phyloP scores from a whole-genome alignment of 92 coral and sea anemone genomes.

The Palythoa grandis region DNA sequence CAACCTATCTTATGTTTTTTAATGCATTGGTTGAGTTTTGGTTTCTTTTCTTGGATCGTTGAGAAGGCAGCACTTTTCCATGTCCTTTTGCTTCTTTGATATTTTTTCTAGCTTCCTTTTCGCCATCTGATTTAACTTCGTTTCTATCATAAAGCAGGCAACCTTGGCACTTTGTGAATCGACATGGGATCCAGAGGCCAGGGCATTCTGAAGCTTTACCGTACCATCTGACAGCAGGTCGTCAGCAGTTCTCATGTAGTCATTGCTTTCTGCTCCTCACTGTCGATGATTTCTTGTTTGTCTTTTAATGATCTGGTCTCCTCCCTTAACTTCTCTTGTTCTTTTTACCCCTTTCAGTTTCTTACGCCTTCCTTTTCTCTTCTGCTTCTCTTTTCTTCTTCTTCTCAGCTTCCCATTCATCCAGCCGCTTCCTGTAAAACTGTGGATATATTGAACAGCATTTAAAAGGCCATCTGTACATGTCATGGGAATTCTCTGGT shows the following conservation, averaged over 20 bases:
- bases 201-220: background rate
- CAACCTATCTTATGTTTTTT: too few species aligned
- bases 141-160: conserved; percentile 45
- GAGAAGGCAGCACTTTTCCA: too few species aligned
- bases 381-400: background rate
- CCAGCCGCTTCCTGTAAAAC: background rate
- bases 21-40: too few species aligned
- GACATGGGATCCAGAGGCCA: conserved; percentile 34
- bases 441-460: background rate
- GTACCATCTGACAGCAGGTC: conserved; percentile 34
- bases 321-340: conserved; percentile 43
- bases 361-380: conserved; percentile 33
- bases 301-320: conserved; percentile 42
- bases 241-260: conserved; percentile 33
- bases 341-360: conserved; percentile 33
- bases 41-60: too few species aligned
- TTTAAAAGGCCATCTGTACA: background rate
- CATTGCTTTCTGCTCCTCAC: too few species aligned
- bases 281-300: background rate
- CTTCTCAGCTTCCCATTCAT: background rate
- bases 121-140: conserved; percentile 50
- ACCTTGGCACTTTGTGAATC: conserved; percentile 38
- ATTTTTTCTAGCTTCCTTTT: conserved; percentile 41
- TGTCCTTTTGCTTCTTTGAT: conserved; percentile 49
- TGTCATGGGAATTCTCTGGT: background rate